Evolutionary conservation across 2,888 invertebrate genomes (phyloP), one percentile per base, ranked within the genome.

Genomic region (Theretra japonica): DNA sequence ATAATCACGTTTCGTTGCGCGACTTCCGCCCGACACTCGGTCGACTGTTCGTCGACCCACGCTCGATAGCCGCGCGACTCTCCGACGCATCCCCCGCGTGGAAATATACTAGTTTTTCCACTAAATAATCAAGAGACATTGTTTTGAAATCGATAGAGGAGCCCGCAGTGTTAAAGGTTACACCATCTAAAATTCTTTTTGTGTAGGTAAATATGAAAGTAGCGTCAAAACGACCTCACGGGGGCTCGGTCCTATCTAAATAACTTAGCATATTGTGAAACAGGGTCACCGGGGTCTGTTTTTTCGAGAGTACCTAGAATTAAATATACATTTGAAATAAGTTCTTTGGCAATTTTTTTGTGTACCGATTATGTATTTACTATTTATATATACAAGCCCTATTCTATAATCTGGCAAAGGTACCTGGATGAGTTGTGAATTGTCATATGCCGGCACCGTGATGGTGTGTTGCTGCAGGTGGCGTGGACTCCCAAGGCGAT

Each of bases 51-150:
- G 7, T 25, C 23, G 41, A 48, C n/a, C 15, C 48, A 2, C 48
- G 62, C 8, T n/a, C 48, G 65, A 33, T 23, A 62, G 15, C 21
- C 62, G 28, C 30, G 33, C 62, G 41, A 21, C 41, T 4, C 11
- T 17, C 0, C 25, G 25, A 5, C 25, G 17, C 23, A n/a, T 41
- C 11, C 11, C 21, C 25, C 65, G 62, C 28, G 21, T 21, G 21
- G 56, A 53, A 56, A 62, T 8, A 62, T 21, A 33, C 50, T 17
- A 30, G 17, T 53, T 65, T 62, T 62, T 70, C 11, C 53, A 21
- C 62, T 33, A 56, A 62, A 62, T 30, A 70, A 70, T 70, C 62
- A 33, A 21, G 69, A 56, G 33, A 8, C 33, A 33, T 69, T 57
- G 21, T 56, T 69, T n/a, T 33, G 57, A 56, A 57, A 69, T 33